These are phyloP conservation scores for Tolmerus cingulatus DNA, from an alignment of 2,888 invertebrate species.

Conservation along the genomic window DNA sequence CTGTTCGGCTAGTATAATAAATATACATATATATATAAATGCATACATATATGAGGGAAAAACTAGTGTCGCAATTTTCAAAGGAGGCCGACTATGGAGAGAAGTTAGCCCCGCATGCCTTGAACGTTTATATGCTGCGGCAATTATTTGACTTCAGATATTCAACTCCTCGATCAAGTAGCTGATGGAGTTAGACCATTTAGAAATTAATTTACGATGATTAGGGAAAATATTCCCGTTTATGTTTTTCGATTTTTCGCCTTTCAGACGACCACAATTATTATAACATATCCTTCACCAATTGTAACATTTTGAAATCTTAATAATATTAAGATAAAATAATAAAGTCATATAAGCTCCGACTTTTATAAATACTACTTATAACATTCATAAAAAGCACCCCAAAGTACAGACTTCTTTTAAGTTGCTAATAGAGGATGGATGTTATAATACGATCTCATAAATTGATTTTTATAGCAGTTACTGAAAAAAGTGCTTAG, in stretches of 20 bases:
- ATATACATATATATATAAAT: no score
- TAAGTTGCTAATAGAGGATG: no score
- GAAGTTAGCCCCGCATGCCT: not conserved
- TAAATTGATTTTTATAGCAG: no score
- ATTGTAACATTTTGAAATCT: no score
- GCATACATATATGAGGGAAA: not conserved
- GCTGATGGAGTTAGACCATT: not conserved
- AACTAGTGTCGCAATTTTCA: constrained; percentile 1
- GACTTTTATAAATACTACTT: no score
- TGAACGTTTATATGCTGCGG: not conserved
- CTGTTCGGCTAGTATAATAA: not conserved
- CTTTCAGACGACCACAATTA: not conserved
- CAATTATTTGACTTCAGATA: not conserved
- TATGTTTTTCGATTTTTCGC: not conserved
- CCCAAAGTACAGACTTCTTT: no score
- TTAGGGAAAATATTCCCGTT: not conserved
- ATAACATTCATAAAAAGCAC: no score
- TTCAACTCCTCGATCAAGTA: not conserved
- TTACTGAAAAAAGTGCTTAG: no score
- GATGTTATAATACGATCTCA: no score
- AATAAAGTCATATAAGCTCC: no score
- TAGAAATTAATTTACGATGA: not conserved
- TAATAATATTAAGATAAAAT: no score
- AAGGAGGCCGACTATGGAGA: not conserved
- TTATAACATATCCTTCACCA: no score